Evolutionary conservation across 2,888 invertebrate species (phyloP), one percentile per base, ranked within the genome.

Genomic region (Megastigmus dorsalis): DNA sequence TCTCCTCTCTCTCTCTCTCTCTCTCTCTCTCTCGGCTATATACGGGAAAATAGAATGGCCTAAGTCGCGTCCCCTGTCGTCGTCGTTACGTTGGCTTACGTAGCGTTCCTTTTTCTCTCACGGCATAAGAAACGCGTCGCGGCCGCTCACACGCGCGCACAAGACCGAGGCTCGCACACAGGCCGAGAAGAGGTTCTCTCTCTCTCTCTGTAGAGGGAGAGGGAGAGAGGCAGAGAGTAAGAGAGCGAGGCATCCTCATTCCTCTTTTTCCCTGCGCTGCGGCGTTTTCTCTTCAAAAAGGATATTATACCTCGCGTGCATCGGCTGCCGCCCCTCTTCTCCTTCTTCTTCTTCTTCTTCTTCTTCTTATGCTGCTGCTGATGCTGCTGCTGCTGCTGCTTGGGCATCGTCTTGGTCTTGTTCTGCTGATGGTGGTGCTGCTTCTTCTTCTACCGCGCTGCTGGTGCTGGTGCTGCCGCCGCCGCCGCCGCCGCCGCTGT

Each of bases 241-340:
- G 10, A 30, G 45, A 69, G 71, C 77, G 71, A 82, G 79, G 81
- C 79, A 81, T 82, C 77, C 81, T 77, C 70, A 76, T 76, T 72
- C 65, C 68, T 79, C 65, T 76, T 76, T 75, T 75, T 57, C 63
- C 50, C 20, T n/a, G n/a, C 41, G 60, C 23, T 15, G 28, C 41
- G 45, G 57, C 66, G 71, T 74, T 76, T 75, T 66, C 69, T 75
- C 57, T 69, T 60, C 66, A 48, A 43, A 70, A 69, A 63, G 69
- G 62, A 77, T 74, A 73, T 74, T 77, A 79, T 75, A 78, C 79
- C 75, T 81, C 78, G 82, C 81, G 81, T 80, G 81, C 81, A 80
- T 60, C 75, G 66, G 28, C 30, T 45, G 33, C 52, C 52, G 43
- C 66, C 69, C 62, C 63, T 62, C 72, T 74, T 67, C 66, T 69